Conservation (phyloP, 1,140 invertebrate species). For the Danaus melanippus region DNA sequence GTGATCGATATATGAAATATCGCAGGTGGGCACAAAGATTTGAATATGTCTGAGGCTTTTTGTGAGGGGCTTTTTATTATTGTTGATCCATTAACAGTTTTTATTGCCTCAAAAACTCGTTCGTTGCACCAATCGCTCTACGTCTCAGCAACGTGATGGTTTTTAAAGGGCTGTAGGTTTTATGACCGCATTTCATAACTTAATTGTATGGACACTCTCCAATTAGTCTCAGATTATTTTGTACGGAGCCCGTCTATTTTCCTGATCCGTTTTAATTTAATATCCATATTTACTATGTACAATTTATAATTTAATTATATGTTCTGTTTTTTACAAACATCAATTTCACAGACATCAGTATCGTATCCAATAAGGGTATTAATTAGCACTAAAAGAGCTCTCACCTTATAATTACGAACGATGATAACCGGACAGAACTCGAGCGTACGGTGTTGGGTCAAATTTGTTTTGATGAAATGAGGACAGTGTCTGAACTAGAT, state of each 20-base stretch:
- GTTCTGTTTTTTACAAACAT: conserved; percentile 6
- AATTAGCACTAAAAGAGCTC: conserved; percentile 21
- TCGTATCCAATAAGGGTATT: conserved; percentile 17
- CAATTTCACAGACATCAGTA: conserved; percentile 20
- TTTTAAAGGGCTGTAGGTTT: conserved; percentile 48
- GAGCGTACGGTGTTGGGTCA: conserved; percentile 7
- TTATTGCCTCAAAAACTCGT: conserved; percentile 49
- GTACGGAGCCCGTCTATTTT: neutral
- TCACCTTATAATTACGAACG: conserved; percentile 21
- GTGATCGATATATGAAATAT: conserved; percentile 37
- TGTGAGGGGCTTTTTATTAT: conserved; percentile 54
- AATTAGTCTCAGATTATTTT: conserved; percentile 20
- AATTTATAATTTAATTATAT: neutral
- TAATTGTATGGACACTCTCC: conserved; percentile 33
- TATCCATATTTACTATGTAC: conserved; percentile 1
- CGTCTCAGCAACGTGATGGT: conserved; percentile 37
- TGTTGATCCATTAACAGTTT: conserved; percentile 56
- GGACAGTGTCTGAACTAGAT: too few relatives aligned
- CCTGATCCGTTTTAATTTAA: neutral
- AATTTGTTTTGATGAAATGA: neutral
- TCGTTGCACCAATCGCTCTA: conserved; percentile 50
- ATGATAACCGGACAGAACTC: conserved; percentile 17
- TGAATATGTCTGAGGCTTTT: conserved; percentile 46
- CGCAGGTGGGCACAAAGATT: conserved; percentile 44
- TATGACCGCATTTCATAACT: conserved; percentile 46